phyloP scores from a whole-genome alignment of 2,113 vertebrate species.

The Thamnophis sirtalis region DNA sequence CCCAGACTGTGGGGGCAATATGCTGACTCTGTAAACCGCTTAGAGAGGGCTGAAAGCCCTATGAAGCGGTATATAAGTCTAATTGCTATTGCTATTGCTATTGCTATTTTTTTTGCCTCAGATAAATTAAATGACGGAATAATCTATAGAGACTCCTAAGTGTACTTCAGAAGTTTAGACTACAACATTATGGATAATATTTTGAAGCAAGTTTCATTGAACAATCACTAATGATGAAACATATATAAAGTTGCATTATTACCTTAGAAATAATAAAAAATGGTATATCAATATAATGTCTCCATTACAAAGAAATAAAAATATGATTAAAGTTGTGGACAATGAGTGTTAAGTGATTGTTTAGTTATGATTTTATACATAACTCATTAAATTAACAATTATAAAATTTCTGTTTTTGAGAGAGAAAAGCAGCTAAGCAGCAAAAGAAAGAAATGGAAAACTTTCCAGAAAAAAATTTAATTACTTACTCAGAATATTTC shows the following conservation, averaged over 20 bases:
- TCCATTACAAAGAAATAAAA: background rate
- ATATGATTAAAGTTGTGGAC: background rate
- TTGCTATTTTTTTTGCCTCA: background rate
- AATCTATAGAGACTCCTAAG: background rate
- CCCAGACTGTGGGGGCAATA: no score
- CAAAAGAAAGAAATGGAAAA: slow-evolving; percentile 3
- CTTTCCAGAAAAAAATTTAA: slow-evolving; percentile 21
- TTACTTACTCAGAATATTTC: slow-evolving; percentile 10
- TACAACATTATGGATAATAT: background rate
- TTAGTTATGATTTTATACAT: background rate
- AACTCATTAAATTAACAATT: background rate
- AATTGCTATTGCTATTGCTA: no score
- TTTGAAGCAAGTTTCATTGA: background rate
- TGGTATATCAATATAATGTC: background rate
- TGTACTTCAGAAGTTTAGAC: background rate
- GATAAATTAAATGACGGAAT: background rate
- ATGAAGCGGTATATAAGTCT: no score
- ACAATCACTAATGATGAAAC: background rate
- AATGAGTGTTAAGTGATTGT: background rate
- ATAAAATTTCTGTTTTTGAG: background rate
- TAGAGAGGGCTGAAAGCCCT: no score
- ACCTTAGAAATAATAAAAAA: background rate
- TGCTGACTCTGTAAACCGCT: no score
- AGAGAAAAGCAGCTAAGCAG: background rate
- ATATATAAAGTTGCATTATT: background rate